phyloP scores from a whole-genome alignment of 2,113 vertebrate genomes.

The Xiphophorus hellerii region DNA sequence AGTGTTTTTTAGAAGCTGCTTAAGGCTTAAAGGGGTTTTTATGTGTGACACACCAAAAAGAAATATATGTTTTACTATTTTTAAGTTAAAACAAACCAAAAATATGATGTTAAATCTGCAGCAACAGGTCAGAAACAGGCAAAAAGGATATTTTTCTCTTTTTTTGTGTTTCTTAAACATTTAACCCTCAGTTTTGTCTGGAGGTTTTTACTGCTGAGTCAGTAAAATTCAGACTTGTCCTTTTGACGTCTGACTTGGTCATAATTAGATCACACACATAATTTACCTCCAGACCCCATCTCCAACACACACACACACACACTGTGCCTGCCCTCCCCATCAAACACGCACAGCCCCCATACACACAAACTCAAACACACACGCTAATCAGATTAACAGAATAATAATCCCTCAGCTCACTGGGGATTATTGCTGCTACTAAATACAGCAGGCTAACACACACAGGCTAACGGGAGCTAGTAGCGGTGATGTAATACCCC shows the following conservation, averaged over 20 bases:
- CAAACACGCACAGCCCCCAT: neutral
- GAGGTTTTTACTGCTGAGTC: neutral
- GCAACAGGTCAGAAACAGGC: neutral
- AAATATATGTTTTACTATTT: too few species aligned
- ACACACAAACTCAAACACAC: neutral
- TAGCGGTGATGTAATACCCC: constrained; percentile 20
- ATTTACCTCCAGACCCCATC: constrained; percentile 5
- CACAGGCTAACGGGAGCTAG: constrained; percentile 16
- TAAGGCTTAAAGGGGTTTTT: neutral
- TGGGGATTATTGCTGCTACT: constrained; percentile 46
- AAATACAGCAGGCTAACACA: constrained; percentile 38
- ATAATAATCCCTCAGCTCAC: constrained; percentile 50
- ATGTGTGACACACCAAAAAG: too few species aligned
- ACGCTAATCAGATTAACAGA: constrained; percentile 61
- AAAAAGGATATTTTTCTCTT: neutral
- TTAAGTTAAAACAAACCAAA: neutral
- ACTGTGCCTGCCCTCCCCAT: neutral
- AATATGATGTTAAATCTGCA: neutral
- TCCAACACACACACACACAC: neutral
- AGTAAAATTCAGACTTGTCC: neutral
- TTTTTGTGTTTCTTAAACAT: neutral
- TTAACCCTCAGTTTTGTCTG: constrained; percentile 12
- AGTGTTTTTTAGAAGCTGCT: neutral
- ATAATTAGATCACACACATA: constrained; percentile 9
- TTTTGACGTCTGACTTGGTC: neutral